Evolutionary conservation across 2,113 vertebrate species (phyloP).

Genomic region (Rallus limicola): DNA sequence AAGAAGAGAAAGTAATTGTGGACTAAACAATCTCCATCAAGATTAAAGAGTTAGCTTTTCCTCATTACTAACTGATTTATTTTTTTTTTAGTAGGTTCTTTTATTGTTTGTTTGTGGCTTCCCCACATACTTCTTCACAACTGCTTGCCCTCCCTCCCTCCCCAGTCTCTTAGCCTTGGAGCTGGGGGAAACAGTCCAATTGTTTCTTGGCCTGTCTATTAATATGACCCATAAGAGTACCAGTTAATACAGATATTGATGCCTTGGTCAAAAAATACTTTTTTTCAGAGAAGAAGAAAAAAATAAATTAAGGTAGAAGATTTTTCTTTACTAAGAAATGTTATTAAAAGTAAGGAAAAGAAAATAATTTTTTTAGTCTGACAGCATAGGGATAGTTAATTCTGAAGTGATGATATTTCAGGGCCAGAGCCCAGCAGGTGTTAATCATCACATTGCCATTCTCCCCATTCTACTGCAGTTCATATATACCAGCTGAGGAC

Average conservation of each 20-base stretch:
- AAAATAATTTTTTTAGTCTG: not conserved
- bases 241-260: not conserved
- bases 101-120: not conserved
- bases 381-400: not conserved
- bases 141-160: not conserved
- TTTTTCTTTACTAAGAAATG: not conserved
- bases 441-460: not conserved
- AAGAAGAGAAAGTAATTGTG: not conserved
- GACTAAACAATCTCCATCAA: not conserved
- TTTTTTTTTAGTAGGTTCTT: no score
- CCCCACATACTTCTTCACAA: not conserved
- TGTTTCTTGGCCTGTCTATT: not conserved
- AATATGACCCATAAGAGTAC: not conserved
- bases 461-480: not conserved
- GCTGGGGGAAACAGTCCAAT: not conserved
- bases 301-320: not conserved
- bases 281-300: not conserved
- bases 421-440: not conserved
- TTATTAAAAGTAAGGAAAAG: not conserved
- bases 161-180: not conserved
- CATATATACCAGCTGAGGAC: not conserved
- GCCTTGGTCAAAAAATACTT: not conserved
- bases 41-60: not conserved
- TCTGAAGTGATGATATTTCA: not conserved
- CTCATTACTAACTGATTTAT: not conserved